A percentile compares a stretch with the other conserved stretches of the same genome.
Conservation (phyloP, 1,140 invertebrate genomes). For the Coenobita brevimanus region DNA sequence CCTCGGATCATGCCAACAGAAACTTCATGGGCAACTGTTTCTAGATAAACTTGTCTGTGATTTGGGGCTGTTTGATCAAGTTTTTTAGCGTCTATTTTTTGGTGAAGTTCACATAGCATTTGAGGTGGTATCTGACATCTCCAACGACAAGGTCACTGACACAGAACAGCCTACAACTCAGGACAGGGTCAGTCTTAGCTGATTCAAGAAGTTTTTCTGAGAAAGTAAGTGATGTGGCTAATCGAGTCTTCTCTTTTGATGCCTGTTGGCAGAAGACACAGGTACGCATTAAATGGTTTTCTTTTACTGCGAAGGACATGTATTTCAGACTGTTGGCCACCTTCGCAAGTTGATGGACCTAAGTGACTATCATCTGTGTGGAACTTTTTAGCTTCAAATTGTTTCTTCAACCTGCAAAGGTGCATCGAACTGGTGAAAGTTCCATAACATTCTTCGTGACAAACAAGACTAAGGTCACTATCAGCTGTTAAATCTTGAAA, state of each 20-base stretch:
- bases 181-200: neutral
- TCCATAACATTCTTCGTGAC: conserved; percentile 24
- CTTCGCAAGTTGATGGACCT: neutral
- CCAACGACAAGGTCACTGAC: conserved; percentile 32
- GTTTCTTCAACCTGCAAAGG: neutral
- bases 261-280: conserved; percentile 20
- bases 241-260: neutral
- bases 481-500: conserved; percentile 21
- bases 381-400: conserved; percentile 10
- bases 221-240: conserved; percentile 1
- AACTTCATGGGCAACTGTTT: conserved; percentile 34
- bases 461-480: no score
- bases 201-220: conserved; percentile 21
- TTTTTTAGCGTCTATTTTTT: neutral
- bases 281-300: neutral
- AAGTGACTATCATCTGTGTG: neutral
- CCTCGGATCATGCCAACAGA: neutral
- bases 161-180: neutral
- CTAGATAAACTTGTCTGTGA: conserved; percentile 29
- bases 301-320: conserved; percentile 28
- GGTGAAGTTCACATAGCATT: conserved; percentile 29
- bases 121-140: conserved; percentile 13
- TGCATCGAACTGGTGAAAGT: conserved; percentile 11
- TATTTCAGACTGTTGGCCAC: no score
- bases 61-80: conserved; percentile 23